These are phyloP conservation scores for Orestias chungarensis DNA, from an alignment of 2,797 vertebrate genomes.

Conservation along the genomic window DNA sequence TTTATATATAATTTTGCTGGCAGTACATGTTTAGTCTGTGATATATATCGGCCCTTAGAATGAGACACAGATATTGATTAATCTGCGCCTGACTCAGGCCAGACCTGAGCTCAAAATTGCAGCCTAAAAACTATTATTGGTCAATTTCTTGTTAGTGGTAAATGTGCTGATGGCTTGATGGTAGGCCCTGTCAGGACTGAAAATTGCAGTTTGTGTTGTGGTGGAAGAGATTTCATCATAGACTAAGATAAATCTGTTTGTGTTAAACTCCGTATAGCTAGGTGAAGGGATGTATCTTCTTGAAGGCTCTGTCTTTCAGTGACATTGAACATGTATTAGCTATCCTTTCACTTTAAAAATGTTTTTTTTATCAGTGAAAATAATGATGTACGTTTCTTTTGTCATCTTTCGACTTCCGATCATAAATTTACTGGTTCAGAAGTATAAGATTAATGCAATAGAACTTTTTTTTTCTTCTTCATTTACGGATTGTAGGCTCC, in stretches of 20 bases:
- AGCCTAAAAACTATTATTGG: constrained; percentile 59
- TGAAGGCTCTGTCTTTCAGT: constrained; percentile 9
- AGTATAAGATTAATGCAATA: too few relatives aligned
- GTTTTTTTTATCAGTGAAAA: constrained; percentile 21
- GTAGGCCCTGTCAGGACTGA: constrained; percentile 62
- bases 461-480: too few relatives aligned
- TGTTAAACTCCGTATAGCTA: constrained; percentile 23
- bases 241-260: constrained; percentile 65
- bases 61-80: constrained; percentile 63
- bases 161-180: constrained; percentile 61
- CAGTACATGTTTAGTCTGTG: constrained; percentile 33
- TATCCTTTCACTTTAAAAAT: constrained; percentile 12
- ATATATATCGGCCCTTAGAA: constrained; percentile 43
- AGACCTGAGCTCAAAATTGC: constrained; percentile 51
- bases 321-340: constrained; percentile 24
- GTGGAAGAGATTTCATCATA: constrained; percentile 60
- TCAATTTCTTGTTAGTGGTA: constrained; percentile 69
- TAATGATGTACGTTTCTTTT: constrained; percentile 25
- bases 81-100: constrained; percentile 41
- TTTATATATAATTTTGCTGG: constrained; percentile 21
- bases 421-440: background rate
- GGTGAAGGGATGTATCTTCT: background rate
- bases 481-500: too few relatives aligned
- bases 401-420: background rate
- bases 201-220: constrained; percentile 69